phyloP scores from a whole-genome alignment of 1,140 invertebrate genomes.

The Atta cephalotes region DNA sequence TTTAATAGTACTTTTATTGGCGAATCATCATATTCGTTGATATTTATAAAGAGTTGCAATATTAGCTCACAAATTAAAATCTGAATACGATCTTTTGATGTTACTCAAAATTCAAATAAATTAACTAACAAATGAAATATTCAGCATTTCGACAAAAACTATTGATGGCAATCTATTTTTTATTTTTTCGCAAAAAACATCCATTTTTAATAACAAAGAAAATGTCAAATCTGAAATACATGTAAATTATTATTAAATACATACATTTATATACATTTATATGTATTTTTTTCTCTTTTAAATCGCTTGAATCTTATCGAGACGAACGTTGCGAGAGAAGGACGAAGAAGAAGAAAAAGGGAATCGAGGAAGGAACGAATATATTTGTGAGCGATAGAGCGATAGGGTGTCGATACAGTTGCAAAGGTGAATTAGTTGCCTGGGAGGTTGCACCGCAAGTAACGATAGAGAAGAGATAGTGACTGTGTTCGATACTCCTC shows the following conservation, averaged over 20 bases:
- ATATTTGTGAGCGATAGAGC: conserved; percentile 25
- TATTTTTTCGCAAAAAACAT: background rate
- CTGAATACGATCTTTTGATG: background rate
- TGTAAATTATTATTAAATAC: background rate
- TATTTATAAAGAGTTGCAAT: background rate
- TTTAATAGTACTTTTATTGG: background rate
- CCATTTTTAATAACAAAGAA: background rate
- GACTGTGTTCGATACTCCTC: conserved; percentile 58
- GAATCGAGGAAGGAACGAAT: background rate
- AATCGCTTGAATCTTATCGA: background rate
- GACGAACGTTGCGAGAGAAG: background rate
- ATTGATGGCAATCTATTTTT: background rate
- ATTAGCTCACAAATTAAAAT: background rate
- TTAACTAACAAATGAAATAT: background rate
- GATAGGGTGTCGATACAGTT: conserved; percentile 72
- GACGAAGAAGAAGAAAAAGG: background rate
- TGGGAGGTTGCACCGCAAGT: conserved; percentile 70
- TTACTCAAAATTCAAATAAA: background rate
- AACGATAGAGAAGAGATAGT: conserved; percentile 70
- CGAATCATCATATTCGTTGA: background rate
- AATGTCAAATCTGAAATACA: background rate
- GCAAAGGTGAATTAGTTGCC: conserved; percentile 73
- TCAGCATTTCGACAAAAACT: background rate
- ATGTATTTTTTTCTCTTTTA: background rate
- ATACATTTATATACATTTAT: background rate